phyloP scores from a whole-genome alignment of 2,113 vertebrate species.

The Cololabis saira region DNA sequence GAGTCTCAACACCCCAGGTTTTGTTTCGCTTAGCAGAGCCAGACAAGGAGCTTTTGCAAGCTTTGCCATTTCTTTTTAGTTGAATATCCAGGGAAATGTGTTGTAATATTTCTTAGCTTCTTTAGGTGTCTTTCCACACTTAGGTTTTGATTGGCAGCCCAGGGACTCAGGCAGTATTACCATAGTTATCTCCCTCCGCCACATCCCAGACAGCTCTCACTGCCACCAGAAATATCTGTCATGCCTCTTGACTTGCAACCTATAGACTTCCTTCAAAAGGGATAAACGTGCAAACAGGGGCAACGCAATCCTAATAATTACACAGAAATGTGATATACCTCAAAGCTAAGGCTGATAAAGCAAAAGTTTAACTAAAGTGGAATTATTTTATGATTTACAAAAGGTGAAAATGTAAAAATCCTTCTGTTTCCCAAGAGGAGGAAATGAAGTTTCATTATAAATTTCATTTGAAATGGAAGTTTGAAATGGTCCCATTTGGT shows the following conservation, averaged over 20 bases:
- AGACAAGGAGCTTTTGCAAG: constrained; percentile 52
- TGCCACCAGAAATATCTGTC: constrained; percentile 66
- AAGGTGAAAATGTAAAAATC: not conserved
- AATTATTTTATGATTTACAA: not conserved
- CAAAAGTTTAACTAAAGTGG: not conserved
- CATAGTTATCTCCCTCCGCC: constrained; percentile 69
- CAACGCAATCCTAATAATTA: constrained; percentile 23
- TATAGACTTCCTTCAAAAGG: constrained; percentile 56
- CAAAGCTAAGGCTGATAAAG: not conserved
- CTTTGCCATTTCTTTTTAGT: constrained; percentile 42
- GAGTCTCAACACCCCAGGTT: constrained; percentile 60
- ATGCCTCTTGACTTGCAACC: constrained; percentile 56
- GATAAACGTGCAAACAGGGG: constrained; percentile 47
- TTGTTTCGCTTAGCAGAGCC: constrained; percentile 65
- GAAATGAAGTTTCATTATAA: no score
- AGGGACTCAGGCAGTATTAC: constrained; percentile 60
- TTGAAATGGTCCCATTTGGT: constrained; percentile 3
- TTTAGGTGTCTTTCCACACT: constrained; percentile 62
- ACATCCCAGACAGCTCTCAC: constrained; percentile 64
- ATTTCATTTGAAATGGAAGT: not conserved
- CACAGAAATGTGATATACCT: constrained; percentile 23
- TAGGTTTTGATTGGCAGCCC: constrained; percentile 73
- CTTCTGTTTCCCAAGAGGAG: not conserved
- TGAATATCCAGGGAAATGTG: constrained; percentile 53
- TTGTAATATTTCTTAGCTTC: constrained; percentile 58